These are phyloP conservation scores for Silvanus unidentatus DNA, from an alignment of 2,888 invertebrate genomes.

Conservation along the genomic window DNA sequence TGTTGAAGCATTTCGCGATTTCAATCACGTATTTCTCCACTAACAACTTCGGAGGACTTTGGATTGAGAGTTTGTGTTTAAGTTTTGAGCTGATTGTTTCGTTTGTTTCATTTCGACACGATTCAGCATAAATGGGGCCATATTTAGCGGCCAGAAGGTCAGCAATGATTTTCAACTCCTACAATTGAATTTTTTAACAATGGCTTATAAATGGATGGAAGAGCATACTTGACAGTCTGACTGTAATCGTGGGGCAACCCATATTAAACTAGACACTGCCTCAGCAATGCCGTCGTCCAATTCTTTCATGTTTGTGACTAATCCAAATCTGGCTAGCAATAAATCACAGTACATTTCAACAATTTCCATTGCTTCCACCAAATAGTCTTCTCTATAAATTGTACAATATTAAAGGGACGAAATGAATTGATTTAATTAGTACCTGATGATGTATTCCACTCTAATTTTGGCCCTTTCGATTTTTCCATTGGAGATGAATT, in stretches of 20 bases:
- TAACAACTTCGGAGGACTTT: conserved; percentile 90
- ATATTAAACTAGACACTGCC: conserved; percentile 91
- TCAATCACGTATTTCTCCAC: conserved; percentile 94
- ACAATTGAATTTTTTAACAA: conserved; percentile 15
- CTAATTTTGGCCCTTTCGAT: conserved; percentile 88
- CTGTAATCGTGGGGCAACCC: conserved; percentile 92
- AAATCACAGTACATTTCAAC: conserved; percentile 99
- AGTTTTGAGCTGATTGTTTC: conserved; percentile 84
- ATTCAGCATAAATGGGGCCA: conserved; percentile 87
- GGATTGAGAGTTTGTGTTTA: conserved; percentile 87
- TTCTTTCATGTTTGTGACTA: conserved; percentile 94
- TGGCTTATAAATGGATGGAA: neutral
- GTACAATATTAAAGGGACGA: neutral
- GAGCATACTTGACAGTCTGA: conserved; percentile 66
- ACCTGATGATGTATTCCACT: conserved; percentile 95
- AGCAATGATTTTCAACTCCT: conserved; percentile 72
- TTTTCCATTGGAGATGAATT: conserved; percentile 83
- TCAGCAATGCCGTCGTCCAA: conserved; percentile 94
- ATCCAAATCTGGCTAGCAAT: conserved; percentile 89
- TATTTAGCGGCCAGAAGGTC: conserved; percentile 89
- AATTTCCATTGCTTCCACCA: conserved; percentile 98
- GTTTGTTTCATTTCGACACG: conserved; percentile 75
- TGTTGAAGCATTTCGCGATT: conserved; percentile 92
- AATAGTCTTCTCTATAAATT: conserved; percentile 83
- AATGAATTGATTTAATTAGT: conserved; percentile 22